phyloP scores from a whole-genome alignment of 2,113 vertebrate species.

The Rhinogobius similis region DNA sequence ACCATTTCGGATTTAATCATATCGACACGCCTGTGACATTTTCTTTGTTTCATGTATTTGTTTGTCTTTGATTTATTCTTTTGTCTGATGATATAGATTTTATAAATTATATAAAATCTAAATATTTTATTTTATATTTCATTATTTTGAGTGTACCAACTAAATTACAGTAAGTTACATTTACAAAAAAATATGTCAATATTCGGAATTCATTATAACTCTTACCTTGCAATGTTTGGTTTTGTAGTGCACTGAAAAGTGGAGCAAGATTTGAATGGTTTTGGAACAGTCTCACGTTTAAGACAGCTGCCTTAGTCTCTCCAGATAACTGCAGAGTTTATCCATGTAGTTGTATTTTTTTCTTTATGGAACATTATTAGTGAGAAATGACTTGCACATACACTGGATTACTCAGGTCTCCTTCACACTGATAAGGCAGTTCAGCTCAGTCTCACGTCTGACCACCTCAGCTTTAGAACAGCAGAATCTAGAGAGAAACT shows the following conservation, averaged over 20 bases:
- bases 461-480: neutral
- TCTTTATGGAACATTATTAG: conserved; percentile 1
- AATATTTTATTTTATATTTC: too few species aligned
- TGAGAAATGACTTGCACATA: neutral
- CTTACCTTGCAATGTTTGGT: neutral
- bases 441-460: neutral
- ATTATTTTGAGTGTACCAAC: too few species aligned
- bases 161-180: too few species aligned
- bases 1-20: too few species aligned
- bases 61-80: too few species aligned
- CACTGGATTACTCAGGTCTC: neutral
- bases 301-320: neutral
- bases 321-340: neutral
- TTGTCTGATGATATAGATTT: too few species aligned
- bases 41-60: too few species aligned
- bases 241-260: neutral
- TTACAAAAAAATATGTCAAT: too few species aligned
- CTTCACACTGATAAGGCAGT: neutral
- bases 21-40: too few species aligned
- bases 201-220: too few species aligned
- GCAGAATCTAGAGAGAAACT: neutral
- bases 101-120: too few species aligned
- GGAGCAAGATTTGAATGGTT: neutral
- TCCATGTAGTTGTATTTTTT: neutral
- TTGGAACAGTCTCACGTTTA: neutral